These are phyloP conservation scores for Oligia strigilis DNA, from an alignment of 2,888 invertebrate genomes.

Conservation along the genomic window DNA sequence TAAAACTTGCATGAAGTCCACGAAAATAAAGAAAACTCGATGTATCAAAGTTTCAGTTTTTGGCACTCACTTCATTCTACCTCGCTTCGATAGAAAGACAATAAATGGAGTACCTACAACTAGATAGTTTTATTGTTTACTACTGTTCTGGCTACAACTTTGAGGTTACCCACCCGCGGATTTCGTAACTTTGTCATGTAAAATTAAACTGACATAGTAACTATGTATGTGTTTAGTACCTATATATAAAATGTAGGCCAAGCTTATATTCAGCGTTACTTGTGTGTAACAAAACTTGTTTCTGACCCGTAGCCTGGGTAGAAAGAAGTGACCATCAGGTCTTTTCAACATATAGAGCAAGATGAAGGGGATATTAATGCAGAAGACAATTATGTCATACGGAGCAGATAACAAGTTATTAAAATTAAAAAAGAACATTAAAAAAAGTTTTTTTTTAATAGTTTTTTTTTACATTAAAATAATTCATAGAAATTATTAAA, in stretches of 20 bases:
- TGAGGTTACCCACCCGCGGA: constrained; percentile 12
- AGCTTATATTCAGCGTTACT: not conserved
- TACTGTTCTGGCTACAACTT: constrained; percentile 24
- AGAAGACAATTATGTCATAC: not conserved
- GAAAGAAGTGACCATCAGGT: not conserved
- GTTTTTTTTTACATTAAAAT: no score
- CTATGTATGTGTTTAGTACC: not conserved
- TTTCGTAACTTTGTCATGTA: constrained; percentile 34
- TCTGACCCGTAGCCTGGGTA: not conserved
- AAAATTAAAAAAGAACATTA: no score
- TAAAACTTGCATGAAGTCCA: constrained; percentile 20
- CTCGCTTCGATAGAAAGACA: constrained; percentile 29
- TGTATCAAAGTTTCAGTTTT: constrained; percentile 39
- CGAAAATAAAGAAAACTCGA: constrained; percentile 25
- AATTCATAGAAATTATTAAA: no score
- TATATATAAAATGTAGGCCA: constrained; percentile 10
- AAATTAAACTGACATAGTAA: constrained; percentile 29
- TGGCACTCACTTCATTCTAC: constrained; percentile 41
- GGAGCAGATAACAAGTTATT: not conserved
- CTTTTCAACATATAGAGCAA: not conserved
- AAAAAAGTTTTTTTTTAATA: no score
- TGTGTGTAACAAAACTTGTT: not conserved
- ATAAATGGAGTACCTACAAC: constrained; percentile 32
- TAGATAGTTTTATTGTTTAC: constrained; percentile 44
- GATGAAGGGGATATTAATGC: not conserved